A percentile compares a stretch with the other conserved stretches of the same genome.
Evolutionary conservation across 2,888 invertebrate genomes (phyloP).

Genomic region (Diplolepis rosae): DNA sequence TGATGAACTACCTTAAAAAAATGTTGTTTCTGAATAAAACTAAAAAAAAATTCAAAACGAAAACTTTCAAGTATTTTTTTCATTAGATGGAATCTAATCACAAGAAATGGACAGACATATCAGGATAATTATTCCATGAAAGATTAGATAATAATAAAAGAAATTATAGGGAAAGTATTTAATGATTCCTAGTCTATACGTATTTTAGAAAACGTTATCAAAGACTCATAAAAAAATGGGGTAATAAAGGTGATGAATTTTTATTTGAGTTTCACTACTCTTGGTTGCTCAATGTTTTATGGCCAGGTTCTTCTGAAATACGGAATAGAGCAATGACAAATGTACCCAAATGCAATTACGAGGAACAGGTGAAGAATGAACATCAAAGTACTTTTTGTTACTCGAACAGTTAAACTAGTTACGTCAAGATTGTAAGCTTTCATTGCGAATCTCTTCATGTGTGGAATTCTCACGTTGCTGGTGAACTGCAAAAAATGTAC

Average conservation of each 20-base stretch:
- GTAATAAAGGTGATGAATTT: not conserved
- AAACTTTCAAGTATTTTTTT: too few species aligned
- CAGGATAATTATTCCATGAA: too few species aligned
- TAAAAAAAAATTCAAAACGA: too few species aligned
- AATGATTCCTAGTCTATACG: too few species aligned
- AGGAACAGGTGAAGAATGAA: slow-evolving; percentile 35
- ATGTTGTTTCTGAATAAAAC: not conserved
- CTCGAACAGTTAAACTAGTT: slow-evolving; percentile 1
- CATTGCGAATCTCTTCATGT: not conserved
- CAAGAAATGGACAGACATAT: too few species aligned
- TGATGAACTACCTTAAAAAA: too few species aligned
- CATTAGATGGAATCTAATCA: too few species aligned
- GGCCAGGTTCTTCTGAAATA: slow-evolving; percentile 39
- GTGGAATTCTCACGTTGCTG: slow-evolving; percentile 4
- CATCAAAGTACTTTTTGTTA: not conserved
- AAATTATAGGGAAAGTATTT: not conserved
- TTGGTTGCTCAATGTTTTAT: slow-evolving; percentile 40
- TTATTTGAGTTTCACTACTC: slow-evolving; percentile 33
- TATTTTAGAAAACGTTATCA: not conserved
- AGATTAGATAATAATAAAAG: too few species aligned
- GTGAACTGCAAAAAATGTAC: not conserved
- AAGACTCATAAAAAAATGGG: not conserved
- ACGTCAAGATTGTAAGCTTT: not conserved
- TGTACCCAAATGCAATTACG: slow-evolving; percentile 38
- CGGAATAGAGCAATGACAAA: slow-evolving; percentile 39